These are phyloP conservation scores for Branchellion lobata DNA, from an alignment of 2,888 invertebrate species.

Conservation along the genomic window DNA sequence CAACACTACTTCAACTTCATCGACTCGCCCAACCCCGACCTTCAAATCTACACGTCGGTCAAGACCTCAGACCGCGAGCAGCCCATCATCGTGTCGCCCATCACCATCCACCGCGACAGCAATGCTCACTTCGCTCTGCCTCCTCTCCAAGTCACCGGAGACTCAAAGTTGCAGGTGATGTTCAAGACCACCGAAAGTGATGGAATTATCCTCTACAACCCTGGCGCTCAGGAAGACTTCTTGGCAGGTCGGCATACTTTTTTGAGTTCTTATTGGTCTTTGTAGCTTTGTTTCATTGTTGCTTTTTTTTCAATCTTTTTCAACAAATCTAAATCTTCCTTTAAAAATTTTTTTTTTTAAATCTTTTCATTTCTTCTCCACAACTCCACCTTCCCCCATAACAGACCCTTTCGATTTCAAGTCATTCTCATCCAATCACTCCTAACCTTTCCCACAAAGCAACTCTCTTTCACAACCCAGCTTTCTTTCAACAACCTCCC, in stretches of 20 bases:
- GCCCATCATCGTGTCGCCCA: slow-evolving; percentile 41
- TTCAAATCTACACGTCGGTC: slow-evolving; percentile 12
- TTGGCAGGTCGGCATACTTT: slow-evolving; percentile 16
- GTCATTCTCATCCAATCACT: too few relatives aligned
- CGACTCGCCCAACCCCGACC: slow-evolving; percentile 16
- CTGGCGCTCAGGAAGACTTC: slow-evolving; percentile 38
- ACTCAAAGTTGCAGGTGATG: slow-evolving; percentile 54
- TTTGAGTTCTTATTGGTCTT: slow-evolving; percentile 43
- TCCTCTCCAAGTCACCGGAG: slow-evolving; percentile 46
- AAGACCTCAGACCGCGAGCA: slow-evolving; percentile 28
- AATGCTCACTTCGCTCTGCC: slow-evolving; percentile 47
- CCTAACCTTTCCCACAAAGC: too few relatives aligned
- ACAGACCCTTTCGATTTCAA: too few relatives aligned
- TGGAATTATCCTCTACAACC: slow-evolving; percentile 55
- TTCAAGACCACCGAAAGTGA: slow-evolving; percentile 57
- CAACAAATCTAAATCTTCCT: background rate
- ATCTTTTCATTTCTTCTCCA: too few relatives aligned
- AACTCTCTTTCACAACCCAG: too few relatives aligned
- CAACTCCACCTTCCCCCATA: too few relatives aligned
- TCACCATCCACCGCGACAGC: slow-evolving; percentile 44
- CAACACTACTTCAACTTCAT: slow-evolving; percentile 46
- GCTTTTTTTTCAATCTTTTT: background rate
- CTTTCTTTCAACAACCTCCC: too few relatives aligned
- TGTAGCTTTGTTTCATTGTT: background rate
- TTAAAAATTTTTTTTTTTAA: too few relatives aligned